Conservation (phyloP, 2,797 vertebrate species). For the Lepilemur ruficaudatus region DNA sequence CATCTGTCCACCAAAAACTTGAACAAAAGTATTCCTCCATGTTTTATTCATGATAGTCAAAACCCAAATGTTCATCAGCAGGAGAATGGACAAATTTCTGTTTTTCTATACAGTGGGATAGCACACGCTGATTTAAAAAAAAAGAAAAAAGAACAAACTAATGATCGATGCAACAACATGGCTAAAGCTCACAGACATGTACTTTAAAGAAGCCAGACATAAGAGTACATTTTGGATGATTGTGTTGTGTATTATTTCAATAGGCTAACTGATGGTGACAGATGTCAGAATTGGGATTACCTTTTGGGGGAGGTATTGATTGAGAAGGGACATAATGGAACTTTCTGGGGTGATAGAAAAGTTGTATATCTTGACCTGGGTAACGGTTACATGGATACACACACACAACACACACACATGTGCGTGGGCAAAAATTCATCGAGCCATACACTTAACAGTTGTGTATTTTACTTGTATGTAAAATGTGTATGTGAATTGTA, state of each 20-base stretch:
- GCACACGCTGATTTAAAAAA: background rate
- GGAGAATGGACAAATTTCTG: background rate
- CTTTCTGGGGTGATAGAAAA: background rate
- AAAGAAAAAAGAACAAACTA: background rate
- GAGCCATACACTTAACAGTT: background rate
- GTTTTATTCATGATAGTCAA: background rate
- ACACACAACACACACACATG: background rate
- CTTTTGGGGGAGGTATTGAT: background rate
- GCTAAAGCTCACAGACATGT: background rate
- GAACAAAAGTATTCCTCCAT: background rate
- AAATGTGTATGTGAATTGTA: conserved; percentile 11
- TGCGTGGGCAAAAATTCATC: background rate
- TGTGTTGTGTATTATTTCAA: background rate
- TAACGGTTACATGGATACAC: background rate
- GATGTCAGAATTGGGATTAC: background rate
- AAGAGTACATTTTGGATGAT: background rate
- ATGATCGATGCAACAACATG: background rate
- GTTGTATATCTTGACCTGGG: background rate
- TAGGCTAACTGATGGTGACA: background rate
- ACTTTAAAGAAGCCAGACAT: background rate
- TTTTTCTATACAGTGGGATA: background rate
- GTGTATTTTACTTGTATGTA: background rate
- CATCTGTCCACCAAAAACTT: background rate
- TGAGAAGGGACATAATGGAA: background rate
- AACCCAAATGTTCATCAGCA: background rate